These are phyloP conservation scores for Numenius arquata DNA, from an alignment of 2,113 vertebrate genomes.

Conservation along the genomic window DNA sequence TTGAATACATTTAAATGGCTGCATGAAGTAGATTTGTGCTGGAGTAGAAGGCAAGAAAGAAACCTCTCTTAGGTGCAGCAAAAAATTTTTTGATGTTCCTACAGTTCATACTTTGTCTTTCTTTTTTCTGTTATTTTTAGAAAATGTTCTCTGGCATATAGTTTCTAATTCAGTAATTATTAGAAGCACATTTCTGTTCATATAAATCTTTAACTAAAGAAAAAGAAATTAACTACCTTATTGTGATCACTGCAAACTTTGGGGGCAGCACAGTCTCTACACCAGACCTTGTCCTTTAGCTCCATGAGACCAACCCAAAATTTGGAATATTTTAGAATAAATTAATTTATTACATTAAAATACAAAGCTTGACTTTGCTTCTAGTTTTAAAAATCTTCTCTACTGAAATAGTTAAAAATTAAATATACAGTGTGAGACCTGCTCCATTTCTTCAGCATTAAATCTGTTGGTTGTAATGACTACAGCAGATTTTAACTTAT, in stretches of 20 bases:
- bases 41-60: background rate
- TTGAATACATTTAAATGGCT: background rate
- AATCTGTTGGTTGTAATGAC: background rate
- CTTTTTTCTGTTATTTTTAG: background rate
- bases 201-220: background rate
- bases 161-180: background rate
- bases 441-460: background rate
- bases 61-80: fast-evolving
- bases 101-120: background rate
- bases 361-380: background rate
- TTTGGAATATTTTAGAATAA: background rate
- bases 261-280: background rate
- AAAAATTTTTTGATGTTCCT: background rate
- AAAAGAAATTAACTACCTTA: background rate
- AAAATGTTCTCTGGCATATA: background rate
- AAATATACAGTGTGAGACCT: background rate
- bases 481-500: background rate
- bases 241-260: background rate
- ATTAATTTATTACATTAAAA: background rate
- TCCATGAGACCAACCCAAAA: background rate
- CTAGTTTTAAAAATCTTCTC: background rate
- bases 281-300: background rate
- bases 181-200: background rate
- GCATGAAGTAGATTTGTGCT: background rate
- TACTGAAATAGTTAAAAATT: background rate